Conservation (phyloP, 2,888 invertebrate genomes). For the Lomographa bimaculata region DNA sequence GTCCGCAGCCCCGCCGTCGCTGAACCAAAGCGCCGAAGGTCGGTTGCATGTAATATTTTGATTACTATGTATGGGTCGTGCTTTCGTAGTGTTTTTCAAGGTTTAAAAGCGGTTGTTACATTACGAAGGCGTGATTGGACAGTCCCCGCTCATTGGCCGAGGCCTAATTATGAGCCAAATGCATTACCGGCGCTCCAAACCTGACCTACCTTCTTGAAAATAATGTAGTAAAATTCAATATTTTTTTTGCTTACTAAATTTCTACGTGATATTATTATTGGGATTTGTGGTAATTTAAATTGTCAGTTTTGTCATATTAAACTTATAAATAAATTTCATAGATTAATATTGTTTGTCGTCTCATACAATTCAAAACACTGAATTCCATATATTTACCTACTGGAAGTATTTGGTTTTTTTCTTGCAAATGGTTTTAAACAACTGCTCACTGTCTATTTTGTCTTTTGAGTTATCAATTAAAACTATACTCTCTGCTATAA, state of each 20-base stretch:
- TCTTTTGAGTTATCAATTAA: too few relatives aligned
- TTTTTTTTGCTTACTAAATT: constrained; percentile 5
- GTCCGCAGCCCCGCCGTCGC: constrained; percentile 61
- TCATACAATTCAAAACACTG: too few relatives aligned
- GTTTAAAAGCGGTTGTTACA: constrained; percentile 63
- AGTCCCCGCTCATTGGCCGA: constrained; percentile 23
- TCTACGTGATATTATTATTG: too few relatives aligned
- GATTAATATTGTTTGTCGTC: too few relatives aligned
- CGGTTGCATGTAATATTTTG: constrained; percentile 38
- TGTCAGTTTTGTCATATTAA: too few relatives aligned
- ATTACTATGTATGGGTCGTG: constrained; percentile 40
- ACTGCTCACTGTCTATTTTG: too few relatives aligned
- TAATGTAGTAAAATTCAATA: not conserved
- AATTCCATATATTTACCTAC: too few relatives aligned
- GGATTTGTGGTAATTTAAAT: too few relatives aligned
- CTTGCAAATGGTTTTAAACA: too few relatives aligned
- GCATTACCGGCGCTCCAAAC: constrained; percentile 9
- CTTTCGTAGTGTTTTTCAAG: constrained; percentile 65
- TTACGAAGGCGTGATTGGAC: constrained; percentile 58
- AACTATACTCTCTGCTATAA: too few relatives aligned
- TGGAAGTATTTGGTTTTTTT: too few relatives aligned
- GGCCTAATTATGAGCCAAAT: constrained; percentile 9
- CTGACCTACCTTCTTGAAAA: constrained; percentile 19
- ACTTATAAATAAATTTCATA: too few relatives aligned
- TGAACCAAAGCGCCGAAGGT: constrained; percentile 78